A percentile compares a stretch with the other conserved stretches of the same genome.
Conservation (phyloP, 2,888 invertebrate genomes). For the Endotricha flammealis region DNA sequence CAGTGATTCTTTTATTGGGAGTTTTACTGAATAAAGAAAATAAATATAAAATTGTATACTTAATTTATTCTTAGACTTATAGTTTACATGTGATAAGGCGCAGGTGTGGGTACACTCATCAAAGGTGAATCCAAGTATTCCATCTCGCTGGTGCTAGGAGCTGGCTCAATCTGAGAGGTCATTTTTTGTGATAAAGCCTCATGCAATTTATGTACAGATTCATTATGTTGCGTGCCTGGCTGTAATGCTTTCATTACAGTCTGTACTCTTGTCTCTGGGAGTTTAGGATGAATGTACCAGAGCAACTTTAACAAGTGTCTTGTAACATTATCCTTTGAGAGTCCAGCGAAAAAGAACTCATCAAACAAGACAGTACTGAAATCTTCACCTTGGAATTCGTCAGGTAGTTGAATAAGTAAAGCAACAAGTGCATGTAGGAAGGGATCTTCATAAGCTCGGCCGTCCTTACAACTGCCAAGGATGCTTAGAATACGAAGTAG, state of each 20-base stretch:
- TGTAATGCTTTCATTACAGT: slow-evolving; percentile 89
- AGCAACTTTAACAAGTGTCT: slow-evolving; percentile 93
- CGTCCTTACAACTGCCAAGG: slow-evolving; percentile 92
- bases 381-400: slow-evolving; percentile 95
- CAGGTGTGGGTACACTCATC: slow-evolving; percentile 90
- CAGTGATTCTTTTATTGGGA: slow-evolving; percentile 38
- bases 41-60: slow-evolving; percentile 18
- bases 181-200: slow-evolving; percentile 88
- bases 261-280: slow-evolving; percentile 87
- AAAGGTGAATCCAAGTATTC: slow-evolving; percentile 90
- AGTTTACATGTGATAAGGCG: slow-evolving; percentile 79
- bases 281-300: slow-evolving; percentile 92
- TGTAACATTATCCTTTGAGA: slow-evolving; percentile 93
- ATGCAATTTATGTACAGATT: slow-evolving; percentile 89
- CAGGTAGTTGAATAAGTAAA: slow-evolving; percentile 90
- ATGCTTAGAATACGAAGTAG: slow-evolving; percentile 92
- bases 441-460: slow-evolving; percentile 96
- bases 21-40: slow-evolving; percentile 22
- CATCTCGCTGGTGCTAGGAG: slow-evolving; percentile 80
- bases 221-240: slow-evolving; percentile 88
- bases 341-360: slow-evolving; percentile 94
- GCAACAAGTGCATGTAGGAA: slow-evolving; percentile 95
- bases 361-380: slow-evolving; percentile 97
- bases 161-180: slow-evolving; percentile 82
- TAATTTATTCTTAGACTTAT: slow-evolving; percentile 24